These are phyloP conservation scores for Stictocephala bisonia DNA, from an alignment of 2,888 invertebrate species.

Conservation along the genomic window DNA sequence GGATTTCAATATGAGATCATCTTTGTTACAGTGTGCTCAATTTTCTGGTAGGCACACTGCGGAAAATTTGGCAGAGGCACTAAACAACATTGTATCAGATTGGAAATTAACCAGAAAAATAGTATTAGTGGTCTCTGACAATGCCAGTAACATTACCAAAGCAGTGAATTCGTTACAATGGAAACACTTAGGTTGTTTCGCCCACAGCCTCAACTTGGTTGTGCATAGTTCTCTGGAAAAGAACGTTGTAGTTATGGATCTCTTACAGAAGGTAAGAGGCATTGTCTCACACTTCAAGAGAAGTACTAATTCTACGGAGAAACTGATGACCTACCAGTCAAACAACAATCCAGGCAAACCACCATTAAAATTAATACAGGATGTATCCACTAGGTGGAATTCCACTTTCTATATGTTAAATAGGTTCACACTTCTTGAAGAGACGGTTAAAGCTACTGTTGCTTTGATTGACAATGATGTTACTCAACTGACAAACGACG, in stretches of 20 bases:
- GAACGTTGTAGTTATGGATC: neutral
- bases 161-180: no score
- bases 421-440: neutral
- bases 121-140: neutral
- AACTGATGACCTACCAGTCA: neutral
- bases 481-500: neutral
- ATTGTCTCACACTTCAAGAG: neutral
- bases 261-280: no score
- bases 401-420: no score
- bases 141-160: no score
- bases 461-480: neutral
- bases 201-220: neutral
- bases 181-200: neutral
- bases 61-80: neutral
- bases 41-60: neutral
- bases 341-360: neutral
- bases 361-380: neutral
- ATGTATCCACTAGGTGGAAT: slow-evolving; percentile 3
- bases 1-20: no score
- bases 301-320: neutral
- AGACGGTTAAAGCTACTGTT: neutral
- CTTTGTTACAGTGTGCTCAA: neutral
- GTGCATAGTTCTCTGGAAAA: neutral
- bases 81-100: neutral
- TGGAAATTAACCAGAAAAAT: neutral